These are phyloP conservation scores for Epinephelus fuscoguttatus DNA, from an alignment of 2,113 vertebrate species.

Conservation along the genomic window DNA sequence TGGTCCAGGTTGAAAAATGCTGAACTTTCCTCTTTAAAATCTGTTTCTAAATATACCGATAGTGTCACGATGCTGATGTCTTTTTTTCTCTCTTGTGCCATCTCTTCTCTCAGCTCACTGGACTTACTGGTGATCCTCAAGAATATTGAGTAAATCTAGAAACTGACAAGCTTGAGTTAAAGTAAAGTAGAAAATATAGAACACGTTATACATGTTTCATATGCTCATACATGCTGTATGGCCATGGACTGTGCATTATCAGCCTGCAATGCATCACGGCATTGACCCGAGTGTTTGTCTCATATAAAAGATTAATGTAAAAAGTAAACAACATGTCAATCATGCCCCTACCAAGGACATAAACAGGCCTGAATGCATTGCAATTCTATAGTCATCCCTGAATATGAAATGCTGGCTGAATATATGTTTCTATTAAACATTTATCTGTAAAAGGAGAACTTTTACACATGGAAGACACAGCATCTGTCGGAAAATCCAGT, in stretches of 20 bases:
- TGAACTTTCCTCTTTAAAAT: background rate
- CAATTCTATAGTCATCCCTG: background rate
- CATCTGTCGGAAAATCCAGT: background rate
- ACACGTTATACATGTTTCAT: conserved; percentile 42
- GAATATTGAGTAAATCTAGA: conserved; percentile 4
- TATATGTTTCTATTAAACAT: background rate
- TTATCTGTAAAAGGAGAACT: background rate
- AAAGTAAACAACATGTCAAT: conserved; percentile 33
- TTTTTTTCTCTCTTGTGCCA: background rate
- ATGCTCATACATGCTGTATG: conserved; percentile 7
- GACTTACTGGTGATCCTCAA: background rate
- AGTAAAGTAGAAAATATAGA: conserved; percentile 18
- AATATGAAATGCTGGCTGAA: background rate
- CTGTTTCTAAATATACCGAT: conserved; percentile 19
- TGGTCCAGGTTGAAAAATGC: too few species aligned
- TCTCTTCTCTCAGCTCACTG: background rate
- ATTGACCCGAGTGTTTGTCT: conserved; percentile 54
- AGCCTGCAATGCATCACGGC: conserved; percentile 12
- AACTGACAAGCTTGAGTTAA: conserved; percentile 10
- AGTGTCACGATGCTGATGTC: background rate
- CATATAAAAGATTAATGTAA: conserved; percentile 53
- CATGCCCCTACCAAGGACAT: background rate
- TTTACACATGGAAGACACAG: background rate
- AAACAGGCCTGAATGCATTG: background rate
- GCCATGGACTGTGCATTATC: conserved; percentile 43